Percentiles rank a stretch among this genome's conserved stretches.
phyloP scores from a whole-genome alignment of 2,113 vertebrate genomes.

The Lophochroa leadbeateri region DNA sequence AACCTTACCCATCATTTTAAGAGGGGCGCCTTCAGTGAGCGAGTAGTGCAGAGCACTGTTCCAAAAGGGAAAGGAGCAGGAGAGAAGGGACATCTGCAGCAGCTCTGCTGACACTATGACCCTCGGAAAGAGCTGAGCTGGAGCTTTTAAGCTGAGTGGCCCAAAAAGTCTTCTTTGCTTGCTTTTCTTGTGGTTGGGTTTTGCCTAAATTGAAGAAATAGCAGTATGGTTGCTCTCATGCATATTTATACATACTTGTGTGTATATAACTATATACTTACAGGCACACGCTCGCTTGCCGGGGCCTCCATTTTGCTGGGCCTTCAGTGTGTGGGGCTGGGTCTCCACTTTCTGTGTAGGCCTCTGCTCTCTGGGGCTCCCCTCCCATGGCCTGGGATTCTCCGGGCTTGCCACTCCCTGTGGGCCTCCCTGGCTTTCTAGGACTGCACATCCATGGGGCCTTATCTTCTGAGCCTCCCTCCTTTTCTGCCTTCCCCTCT shows the following conservation, averaged over 20 bases:
- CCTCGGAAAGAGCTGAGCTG: not conserved
- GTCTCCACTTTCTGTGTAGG: not conserved
- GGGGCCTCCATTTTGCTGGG: not conserved
- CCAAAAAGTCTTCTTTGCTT: not conserved
- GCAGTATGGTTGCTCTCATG: rapidly evolving
- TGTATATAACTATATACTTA: not conserved
- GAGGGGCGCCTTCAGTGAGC: not conserved
- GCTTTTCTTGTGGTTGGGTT: not conserved
- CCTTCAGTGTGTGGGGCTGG: not conserved
- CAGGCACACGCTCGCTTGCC: not conserved
- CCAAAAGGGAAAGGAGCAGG: not conserved
- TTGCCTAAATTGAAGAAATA: not conserved
- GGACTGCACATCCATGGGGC: not conserved
- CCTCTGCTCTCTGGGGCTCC: not conserved
- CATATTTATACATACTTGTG: not conserved
- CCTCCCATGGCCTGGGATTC: not conserved
- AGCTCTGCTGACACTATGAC: rapidly evolving
- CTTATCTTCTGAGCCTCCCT: not conserved
- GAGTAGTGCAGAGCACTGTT: rapidly evolving
- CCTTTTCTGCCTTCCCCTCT: rapidly evolving
- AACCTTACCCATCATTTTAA: rapidly evolving
- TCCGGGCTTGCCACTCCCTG: rapidly evolving
- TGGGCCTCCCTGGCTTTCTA: not conserved
- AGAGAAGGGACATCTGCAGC: not conserved
- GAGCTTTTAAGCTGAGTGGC: not conserved